Base-by-base conservation (phyloP, 2,797 vertebrate genomes). In the Odontamblyopus lacepedii region DNA sequence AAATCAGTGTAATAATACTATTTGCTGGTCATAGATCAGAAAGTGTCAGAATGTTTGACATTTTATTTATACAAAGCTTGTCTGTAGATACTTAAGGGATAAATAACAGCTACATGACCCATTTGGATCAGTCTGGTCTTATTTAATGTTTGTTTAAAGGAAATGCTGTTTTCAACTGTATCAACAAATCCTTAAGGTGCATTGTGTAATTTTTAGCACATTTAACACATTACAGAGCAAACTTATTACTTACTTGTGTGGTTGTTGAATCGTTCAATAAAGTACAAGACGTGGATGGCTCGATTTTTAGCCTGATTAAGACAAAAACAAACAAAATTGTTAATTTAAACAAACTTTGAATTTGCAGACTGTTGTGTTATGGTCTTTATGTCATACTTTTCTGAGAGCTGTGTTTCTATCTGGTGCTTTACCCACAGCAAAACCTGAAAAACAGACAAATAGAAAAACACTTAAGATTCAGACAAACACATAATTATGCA, bases 181-280 rank as follows among this genome's bases (percentile, higher is more conserved):
- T 6, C 4, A 6, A 35, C 32, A 35, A 6, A 35, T 9, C 9
- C 35, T 38, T 9, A 38, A 38, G 8, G 8, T 38, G 35, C 35
- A 38, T 38, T 38, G 8, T 38, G 35, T 8, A 38, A 38, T 7
- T 38, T 38, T 38, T 38, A 38, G 35, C 35, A 38, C 35, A 38
- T 48, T 48, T 13, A 4, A 48, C 6, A 65, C 32, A 23, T 11
- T 23, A 30, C 64, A 53, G 16, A 44, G 63, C 11, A 56, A 1
- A 95, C 97, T 96, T 89, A 99, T 97, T 95, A 95, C 97, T 96
- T 89, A 99, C 98, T 95, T 73, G 96, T 98, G 78, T 95, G 95
- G 88, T 95, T 78, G 79, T 98, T 94, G 77, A 94, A 98, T 68
- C 92, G 84, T 6, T 98, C 97, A 67, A 98, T 92, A 7, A 94